Evolutionary conservation across 53 echinoderm and acorn worm species (phyloP), one percentile per base, ranked within the genome.

Genomic region (Holothuria leucospilota): DNA sequence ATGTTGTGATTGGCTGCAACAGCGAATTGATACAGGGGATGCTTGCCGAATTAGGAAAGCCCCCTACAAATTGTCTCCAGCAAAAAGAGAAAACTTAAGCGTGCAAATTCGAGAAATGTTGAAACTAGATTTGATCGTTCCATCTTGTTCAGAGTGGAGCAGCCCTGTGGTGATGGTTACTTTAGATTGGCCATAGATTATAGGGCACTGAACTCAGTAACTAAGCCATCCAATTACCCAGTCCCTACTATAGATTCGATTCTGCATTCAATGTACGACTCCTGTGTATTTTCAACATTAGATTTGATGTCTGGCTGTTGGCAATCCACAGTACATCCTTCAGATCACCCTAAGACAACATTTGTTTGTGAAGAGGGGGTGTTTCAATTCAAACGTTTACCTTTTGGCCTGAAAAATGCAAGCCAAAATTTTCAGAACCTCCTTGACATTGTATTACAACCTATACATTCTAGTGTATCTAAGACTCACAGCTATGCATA

Each of bases 301-400:
- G 89, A 89, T 71, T 41, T 89, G 40, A 85, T 49, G 9, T 71
- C 74, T 52, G 90, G 90, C 7, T 89, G 72, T 51, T 85, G 85
- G 85, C 90, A 89, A 51, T 71, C 84, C n/a, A 20, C 15, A 21
- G 21, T 84, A 1, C 51, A 63, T 25, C 82, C 88, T 13, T 30
- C 56, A 13, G 88, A 88, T 23, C 68, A 34, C 6, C 5, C 20
- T 3, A 87, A 87, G 60, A 87, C 87, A 26, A 80, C 87, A 0
- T 82, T 82, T 40, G 64, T 63, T 1, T 87, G 80, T 82, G 82
- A 88, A 52, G 52, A 81, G 38, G 88, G 88, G 6, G 56, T 86
- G 0, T 72, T 61, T 40, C 60, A 86, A 20, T 86, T 72, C 38
- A 73, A 59, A 23, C 20, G 69, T 15, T 66, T 89, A 3, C 86